Evolutionary conservation across 2,797 vertebrate species (phyloP).

Genomic region (Cottoperca gobio): DNA sequence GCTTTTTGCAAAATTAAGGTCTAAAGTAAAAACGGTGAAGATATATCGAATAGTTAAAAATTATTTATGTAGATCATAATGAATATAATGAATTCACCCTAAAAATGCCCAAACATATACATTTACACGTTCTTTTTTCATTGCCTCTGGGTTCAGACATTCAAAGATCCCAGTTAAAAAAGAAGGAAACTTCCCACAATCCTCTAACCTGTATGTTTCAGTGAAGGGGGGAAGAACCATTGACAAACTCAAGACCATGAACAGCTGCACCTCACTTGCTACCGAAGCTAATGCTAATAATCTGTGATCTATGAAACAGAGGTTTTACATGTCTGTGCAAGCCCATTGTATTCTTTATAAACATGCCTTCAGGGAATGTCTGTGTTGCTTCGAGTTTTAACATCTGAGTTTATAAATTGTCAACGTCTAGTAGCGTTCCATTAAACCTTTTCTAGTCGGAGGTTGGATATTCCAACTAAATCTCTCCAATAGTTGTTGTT

Average conservation of each 20-base stretch:
- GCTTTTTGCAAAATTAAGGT: background rate
- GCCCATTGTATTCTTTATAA: background rate
- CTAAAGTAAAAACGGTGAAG: background rate
- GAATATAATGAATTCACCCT: background rate
- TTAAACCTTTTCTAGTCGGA: background rate
- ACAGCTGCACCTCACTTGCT: background rate
- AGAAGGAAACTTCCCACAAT: background rate
- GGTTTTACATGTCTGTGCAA: constrained; percentile 8
- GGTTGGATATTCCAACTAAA: background rate
- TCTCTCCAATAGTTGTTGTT: background rate
- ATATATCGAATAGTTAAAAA: background rate
- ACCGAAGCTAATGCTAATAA: background rate
- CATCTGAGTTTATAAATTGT: constrained; percentile 18
- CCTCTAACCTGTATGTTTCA: background rate
- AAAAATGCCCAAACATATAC: background rate
- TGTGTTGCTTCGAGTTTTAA: constrained; percentile 25
- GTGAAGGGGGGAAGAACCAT: background rate
- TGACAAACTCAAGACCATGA: background rate
- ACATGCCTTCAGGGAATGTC: constrained; percentile 10
- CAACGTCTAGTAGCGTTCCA: background rate
- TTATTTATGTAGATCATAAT: background rate
- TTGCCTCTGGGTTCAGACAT: background rate
- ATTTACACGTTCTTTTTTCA: background rate
- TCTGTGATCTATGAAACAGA: background rate
- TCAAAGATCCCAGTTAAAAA: background rate